Base-by-base conservation (phyloP, 1,140 invertebrate species). In the Drosophila funebris region DNA sequence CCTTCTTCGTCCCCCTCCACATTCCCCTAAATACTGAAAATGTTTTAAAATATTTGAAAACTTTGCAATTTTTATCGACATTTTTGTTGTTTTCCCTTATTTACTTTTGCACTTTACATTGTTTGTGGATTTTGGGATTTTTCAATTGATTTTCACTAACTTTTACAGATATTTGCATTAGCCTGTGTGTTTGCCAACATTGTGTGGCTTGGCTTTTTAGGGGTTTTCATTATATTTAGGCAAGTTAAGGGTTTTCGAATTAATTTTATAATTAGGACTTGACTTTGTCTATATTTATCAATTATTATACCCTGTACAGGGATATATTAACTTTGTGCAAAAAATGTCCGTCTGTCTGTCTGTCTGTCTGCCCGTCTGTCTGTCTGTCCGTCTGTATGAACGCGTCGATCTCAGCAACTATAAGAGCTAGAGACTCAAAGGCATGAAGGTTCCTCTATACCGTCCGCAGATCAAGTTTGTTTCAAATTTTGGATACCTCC, bases 51-150 rank as follows among this genome's bases (percentile, higher is more conserved):
- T 56, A 62, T 62, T 56, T 41, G 3, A 41, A 73, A 36, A 52
- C 53, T 57, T 68, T 70, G 6, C 24, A 14, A 29, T 69, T 77
- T 73, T 43, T 27, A 46, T 22, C 8, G 24, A 11, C 11, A 44
- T 73, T 71, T 71, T 36, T n/a, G 2, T 36, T 24, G 41, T 11
- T 39, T 56, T 50, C 20, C 22, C n/a, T 13, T 36, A 62, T 76
- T 81, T 43, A 46, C 58, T 73, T 73, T 73, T 50, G 36, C 50
- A 67, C 68, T 63, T 71, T 66, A 11, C 50, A 7, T 61, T 20
- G 13, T 18, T 33, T 18, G 22, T 48, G 58, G 44, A 37, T 50
- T 58, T 58, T 48, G 13, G 1, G 48, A 33, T 16, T 50, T 39
- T 36, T n/a, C n/a, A 57, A 14, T 57, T 43, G 54, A 44, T 54